A percentile compares a stretch with the other conserved stretches of the same genome.
These are phyloP conservation scores for Monochamus saltuarius DNA, from an alignment of 1,140 invertebrate species.

Conservation along the genomic window DNA sequence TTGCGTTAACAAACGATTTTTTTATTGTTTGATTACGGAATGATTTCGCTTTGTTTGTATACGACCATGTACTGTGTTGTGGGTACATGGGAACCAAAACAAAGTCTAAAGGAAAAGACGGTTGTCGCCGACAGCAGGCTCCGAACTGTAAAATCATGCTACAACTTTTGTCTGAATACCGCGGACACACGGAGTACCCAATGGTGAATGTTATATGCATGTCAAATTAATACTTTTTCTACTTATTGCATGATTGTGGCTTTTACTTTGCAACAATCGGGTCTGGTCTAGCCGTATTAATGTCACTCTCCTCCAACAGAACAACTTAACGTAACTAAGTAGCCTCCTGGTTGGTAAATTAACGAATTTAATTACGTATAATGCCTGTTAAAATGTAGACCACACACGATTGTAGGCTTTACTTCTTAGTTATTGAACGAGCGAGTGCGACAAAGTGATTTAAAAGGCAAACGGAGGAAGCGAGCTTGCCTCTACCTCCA, in stretches of 20 bases:
- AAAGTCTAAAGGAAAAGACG: no score
- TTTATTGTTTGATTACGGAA: no score
- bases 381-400: constrained; percentile 21
- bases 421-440: constrained; percentile 16
- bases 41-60: no score
- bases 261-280: constrained; percentile 13
- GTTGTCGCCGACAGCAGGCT: neutral
- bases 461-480: constrained; percentile 18
- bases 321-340: constrained; percentile 19
- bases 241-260: constrained; percentile 14
- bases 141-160: constrained; percentile 7
- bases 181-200: constrained; percentile 47
- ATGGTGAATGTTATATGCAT: constrained; percentile 43
- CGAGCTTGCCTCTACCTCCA: constrained; percentile 12
- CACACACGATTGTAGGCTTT: constrained; percentile 34
- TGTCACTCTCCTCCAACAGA: constrained; percentile 11
- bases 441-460: constrained; percentile 34
- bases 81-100: no score
- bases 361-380: constrained; percentile 14
- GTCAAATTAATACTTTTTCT: constrained; percentile 19
- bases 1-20: no score
- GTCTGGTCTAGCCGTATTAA: constrained; percentile 12
- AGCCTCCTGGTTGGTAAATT: neutral
- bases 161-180: constrained; percentile 44
- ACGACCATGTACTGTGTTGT: no score